Conservation (phyloP, 2,113 vertebrate species). For the Brienomyrus brachyistius region DNA sequence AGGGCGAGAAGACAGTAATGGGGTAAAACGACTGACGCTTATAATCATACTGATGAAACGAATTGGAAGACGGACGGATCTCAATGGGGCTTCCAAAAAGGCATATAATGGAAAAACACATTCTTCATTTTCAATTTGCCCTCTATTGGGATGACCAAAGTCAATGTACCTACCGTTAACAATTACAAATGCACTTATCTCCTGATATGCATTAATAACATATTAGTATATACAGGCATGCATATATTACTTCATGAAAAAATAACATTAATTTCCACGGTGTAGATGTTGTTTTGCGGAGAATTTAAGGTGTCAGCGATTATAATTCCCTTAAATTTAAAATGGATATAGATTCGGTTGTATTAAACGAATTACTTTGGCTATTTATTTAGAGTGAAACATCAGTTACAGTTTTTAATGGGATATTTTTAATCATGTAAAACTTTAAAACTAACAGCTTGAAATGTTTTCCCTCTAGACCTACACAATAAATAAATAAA, state of each 20-base stretch:
- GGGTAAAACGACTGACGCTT: slow-evolving; percentile 48
- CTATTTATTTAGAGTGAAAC: not conserved
- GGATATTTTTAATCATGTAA: not conserved
- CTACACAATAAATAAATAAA: not conserved
- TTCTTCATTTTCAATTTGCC: not conserved
- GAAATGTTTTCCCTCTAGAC: not conserved
- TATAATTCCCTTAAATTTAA: not conserved
- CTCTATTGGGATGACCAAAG: not conserved
- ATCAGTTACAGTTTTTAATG: not conserved
- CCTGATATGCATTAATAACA: not conserved
- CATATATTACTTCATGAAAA: not conserved
- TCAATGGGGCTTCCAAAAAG: not conserved
- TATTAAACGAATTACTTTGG: not conserved
- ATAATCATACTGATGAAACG: slow-evolving; percentile 14
- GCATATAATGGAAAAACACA: not conserved
- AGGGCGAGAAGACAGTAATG: slow-evolving; percentile 48
- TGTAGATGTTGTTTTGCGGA: not conserved
- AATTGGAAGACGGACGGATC: not conserved
- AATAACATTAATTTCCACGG: not conserved
- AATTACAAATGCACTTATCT: not conserved
- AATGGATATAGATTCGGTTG: not conserved
- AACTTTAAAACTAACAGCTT: not conserved
- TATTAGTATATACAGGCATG: not conserved
- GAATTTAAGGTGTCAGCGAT: not conserved
- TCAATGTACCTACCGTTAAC: slow-evolving; percentile 24